These are phyloP conservation scores for Abrostola triplasia DNA, from an alignment of 2,888 invertebrate genomes.

Conservation along the genomic window DNA sequence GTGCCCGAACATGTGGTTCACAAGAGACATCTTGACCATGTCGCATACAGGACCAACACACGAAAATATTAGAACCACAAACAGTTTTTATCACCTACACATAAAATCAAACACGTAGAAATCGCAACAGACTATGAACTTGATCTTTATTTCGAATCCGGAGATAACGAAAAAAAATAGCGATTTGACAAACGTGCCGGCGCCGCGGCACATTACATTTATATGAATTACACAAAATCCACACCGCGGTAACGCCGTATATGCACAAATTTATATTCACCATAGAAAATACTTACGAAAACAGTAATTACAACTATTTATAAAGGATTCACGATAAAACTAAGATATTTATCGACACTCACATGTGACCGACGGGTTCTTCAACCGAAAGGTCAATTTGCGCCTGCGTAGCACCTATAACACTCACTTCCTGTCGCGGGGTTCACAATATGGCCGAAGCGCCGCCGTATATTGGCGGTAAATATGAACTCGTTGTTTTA, in stretches of 20 bases:
- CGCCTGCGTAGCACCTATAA: constrained; percentile 91
- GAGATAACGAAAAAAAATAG: constrained; percentile 76
- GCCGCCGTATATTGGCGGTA: constrained; percentile 76
- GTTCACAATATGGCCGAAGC: constrained; percentile 83
- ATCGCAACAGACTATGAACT: constrained; percentile 63
- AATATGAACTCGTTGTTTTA: constrained; percentile 59
- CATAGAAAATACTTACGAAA: constrained; percentile 86
- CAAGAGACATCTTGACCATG: constrained; percentile 80
- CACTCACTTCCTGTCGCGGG: constrained; percentile 87
- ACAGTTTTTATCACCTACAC: constrained; percentile 63
- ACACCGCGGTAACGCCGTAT: constrained; percentile 72
- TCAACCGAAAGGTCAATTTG: constrained; percentile 93
- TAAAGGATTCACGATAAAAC: constrained; percentile 85
- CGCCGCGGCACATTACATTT: constrained; percentile 78
- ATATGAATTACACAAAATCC: constrained; percentile 81
- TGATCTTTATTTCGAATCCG: constrained; percentile 67
- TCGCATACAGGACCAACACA: constrained; percentile 68
- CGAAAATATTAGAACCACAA: constrained; percentile 68
- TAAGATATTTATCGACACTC: constrained; percentile 91
- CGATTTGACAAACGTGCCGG: constrained; percentile 87
- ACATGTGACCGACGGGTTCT: constrained; percentile 97
- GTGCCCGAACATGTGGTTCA: constrained; percentile 83
- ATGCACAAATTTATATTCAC: constrained; percentile 82
- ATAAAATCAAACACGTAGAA: constrained; percentile 60
- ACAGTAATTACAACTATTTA: constrained; percentile 79